phyloP scores from a whole-genome alignment of 2,113 vertebrate species.

The Coregonus clupeaformis region DNA sequence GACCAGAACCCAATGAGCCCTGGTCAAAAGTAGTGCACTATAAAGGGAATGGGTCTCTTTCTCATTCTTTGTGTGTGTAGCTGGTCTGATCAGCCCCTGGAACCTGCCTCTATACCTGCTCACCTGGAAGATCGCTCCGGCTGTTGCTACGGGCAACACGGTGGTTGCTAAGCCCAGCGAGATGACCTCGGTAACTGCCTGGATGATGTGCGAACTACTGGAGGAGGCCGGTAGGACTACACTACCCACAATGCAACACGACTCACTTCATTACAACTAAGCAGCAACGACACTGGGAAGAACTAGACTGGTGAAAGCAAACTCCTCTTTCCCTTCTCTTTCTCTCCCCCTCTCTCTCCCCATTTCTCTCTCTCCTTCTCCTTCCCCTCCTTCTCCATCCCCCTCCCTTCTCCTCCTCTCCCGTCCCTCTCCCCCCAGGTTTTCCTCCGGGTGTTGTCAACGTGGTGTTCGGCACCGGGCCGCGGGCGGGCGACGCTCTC shows the following conservation, averaged over 20 bases:
- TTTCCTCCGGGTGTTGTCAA: slow-evolving; percentile 93
- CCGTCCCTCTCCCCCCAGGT: slow-evolving; percentile 62
- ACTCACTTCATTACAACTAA: background rate
- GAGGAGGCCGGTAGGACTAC: slow-evolving; percentile 82
- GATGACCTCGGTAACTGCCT: slow-evolving; percentile 95
- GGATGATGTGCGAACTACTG: slow-evolving; percentile 95
- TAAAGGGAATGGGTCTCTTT: too few relatives aligned
- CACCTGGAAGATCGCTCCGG: slow-evolving; percentile 97
- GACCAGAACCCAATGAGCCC: too few relatives aligned
- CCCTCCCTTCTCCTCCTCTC: background rate
- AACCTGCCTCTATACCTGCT: slow-evolving; percentile 93
- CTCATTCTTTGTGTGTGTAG: slow-evolving; percentile 62
- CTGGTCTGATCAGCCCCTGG: slow-evolving; percentile 96
- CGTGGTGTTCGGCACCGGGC: slow-evolving; percentile 84
- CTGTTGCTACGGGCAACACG: slow-evolving; percentile 89
- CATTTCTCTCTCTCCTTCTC: background rate
- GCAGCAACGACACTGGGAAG: background rate
- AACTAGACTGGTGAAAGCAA: background rate
- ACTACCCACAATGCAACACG: slow-evolving; percentile 6
- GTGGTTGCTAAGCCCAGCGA: slow-evolving; percentile 97
- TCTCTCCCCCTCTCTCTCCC: too few relatives aligned
- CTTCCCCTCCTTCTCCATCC: background rate
- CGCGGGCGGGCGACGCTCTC: slow-evolving; percentile 82
- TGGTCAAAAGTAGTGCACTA: too few relatives aligned
- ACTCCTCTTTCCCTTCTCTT: background rate